Evolutionary conservation across 2,113 vertebrate species (phyloP).

Genomic region (Leptosomus discolor): DNA sequence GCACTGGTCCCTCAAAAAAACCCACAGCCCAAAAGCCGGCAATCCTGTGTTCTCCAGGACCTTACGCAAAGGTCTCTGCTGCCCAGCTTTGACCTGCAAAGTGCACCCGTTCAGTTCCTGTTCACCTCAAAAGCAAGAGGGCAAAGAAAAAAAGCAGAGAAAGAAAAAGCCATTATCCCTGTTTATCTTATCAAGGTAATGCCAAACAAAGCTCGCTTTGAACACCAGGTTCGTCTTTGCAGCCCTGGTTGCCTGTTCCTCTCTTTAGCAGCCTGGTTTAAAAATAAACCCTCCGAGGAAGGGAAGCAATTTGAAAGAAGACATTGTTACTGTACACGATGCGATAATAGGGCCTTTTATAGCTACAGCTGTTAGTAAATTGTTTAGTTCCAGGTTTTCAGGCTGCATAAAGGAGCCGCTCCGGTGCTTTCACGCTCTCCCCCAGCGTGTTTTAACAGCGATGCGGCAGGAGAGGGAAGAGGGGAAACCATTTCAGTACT

Average conservation of each 20-base stretch:
- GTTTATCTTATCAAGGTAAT: constrained; percentile 36
- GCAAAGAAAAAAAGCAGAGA: background rate
- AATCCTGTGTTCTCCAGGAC: background rate
- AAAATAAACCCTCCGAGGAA: constrained; percentile 48
- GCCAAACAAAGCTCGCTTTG: background rate
- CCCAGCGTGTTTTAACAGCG: background rate
- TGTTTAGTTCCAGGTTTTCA: background rate
- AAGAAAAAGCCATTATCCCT: background rate
- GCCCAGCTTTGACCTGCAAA: background rate
- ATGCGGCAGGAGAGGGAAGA: background rate
- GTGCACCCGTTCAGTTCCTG: background rate
- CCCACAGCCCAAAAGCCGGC: background rate
- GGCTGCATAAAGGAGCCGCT: background rate
- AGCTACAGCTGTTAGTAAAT: constrained; percentile 20
- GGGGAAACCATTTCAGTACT: background rate
- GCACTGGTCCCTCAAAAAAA: fast-evolving
- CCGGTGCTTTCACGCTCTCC: background rate
- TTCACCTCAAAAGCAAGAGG: background rate
- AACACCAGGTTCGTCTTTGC: constrained; percentile 7
- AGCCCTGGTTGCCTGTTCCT: background rate
- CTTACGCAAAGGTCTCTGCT: background rate
- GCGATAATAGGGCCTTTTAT: background rate
- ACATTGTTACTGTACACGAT: constrained; percentile 35
- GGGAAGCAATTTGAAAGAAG: constrained; percentile 60
- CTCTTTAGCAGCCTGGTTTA: constrained; percentile 5